phyloP scores from a whole-genome alignment of 1,140 invertebrate species.

The Pseudomyrmex sp. region DNA sequence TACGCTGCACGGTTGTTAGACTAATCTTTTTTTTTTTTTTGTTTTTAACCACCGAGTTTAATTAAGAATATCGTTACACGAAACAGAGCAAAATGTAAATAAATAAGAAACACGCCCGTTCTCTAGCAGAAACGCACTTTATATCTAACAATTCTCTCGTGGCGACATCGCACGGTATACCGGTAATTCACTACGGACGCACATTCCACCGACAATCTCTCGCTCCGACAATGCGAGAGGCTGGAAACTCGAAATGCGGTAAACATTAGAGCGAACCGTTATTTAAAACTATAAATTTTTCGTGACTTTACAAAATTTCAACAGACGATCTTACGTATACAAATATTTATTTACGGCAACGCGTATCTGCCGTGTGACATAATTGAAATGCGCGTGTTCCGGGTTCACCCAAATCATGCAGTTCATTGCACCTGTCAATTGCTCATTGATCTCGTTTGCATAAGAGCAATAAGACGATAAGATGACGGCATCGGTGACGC shows the following conservation, averaged over 20 bases:
- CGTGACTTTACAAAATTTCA: not conserved
- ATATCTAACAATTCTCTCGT: constrained; percentile 6
- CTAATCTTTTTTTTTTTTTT: not conserved
- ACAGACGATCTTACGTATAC: not conserved
- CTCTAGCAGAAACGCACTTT: not conserved
- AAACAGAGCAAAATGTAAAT: not conserved
- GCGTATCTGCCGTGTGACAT: constrained; percentile 54
- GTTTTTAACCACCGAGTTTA: not conserved
- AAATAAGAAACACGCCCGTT: not conserved
- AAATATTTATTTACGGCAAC: not conserved
- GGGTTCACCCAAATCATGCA: constrained; percentile 16
- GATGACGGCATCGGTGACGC: not conserved
- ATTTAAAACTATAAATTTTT: not conserved
- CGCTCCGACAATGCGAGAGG: constrained; percentile 60
- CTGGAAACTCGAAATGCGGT: constrained; percentile 54
- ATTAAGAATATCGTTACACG: not conserved
- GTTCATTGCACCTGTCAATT: not conserved
- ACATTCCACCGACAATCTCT: constrained; percentile 46
- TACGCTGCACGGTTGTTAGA: constrained; percentile 8
- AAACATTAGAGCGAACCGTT: constrained; percentile 50
- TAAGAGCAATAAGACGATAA: not conserved
- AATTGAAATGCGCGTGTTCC: constrained; percentile 66
- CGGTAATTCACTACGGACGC: not conserved
- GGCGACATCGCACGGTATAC: constrained; percentile 42
- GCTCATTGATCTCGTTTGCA: not conserved